Percentiles rank a stretch among this genome's conserved stretches.
These are phyloP conservation scores for Psammodynastes pulverulentus DNA, from an alignment of 2,113 vertebrate species.

Conservation along the genomic window DNA sequence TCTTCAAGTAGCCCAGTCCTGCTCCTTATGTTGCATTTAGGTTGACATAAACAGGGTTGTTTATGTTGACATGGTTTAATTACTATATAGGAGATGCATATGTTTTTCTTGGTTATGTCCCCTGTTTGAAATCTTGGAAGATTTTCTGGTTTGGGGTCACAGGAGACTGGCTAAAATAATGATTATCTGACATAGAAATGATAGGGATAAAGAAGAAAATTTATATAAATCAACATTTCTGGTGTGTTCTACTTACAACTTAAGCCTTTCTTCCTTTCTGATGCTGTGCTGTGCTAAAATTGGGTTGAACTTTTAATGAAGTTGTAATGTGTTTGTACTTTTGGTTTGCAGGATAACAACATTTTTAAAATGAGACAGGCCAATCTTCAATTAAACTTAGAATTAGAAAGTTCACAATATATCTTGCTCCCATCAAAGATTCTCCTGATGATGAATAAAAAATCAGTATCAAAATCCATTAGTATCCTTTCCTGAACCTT, in stretches of 20 bases:
- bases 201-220: neutral
- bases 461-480: neutral
- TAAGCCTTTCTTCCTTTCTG: neutral
- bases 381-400: neutral
- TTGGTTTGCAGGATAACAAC: neutral
- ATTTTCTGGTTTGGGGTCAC: neutral
- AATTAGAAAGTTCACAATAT: neutral
- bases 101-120: neutral
- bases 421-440: neutral
- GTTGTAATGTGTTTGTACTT: neutral
- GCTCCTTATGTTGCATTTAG: neutral
- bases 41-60: neutral
- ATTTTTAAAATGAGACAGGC: neutral
- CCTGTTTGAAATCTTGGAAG: neutral
- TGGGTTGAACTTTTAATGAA: neutral
- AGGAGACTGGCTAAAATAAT: neutral
- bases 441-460: neutral
- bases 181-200: neutral
- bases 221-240: neutral
- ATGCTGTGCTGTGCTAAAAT: neutral
- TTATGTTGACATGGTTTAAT: neutral
- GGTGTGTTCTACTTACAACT: neutral
- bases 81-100: neutral
- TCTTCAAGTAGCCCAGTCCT: neutral
- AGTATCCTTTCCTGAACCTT: neutral